A percentile compares a stretch with the other conserved stretches of the same genome.
Conservation (phyloP, 2,113 vertebrate genomes). For the Brachyhypopomus occidentalis region DNA sequence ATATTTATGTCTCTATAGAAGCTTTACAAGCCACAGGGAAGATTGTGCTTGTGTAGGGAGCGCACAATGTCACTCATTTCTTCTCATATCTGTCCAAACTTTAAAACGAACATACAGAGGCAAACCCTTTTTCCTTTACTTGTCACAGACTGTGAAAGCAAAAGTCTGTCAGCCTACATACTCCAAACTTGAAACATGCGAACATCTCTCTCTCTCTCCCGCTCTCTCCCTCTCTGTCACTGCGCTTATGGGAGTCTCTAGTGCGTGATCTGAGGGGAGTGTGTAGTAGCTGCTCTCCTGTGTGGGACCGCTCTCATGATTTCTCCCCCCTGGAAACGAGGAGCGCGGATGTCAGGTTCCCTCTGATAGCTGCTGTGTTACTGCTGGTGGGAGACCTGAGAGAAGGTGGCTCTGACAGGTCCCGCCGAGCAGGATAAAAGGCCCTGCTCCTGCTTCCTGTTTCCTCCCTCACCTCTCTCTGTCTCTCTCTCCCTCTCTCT, state of each 20-base stretch:
- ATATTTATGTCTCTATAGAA: conserved; percentile 14
- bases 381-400: conserved; percentile 54
- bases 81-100: conserved; percentile 50
- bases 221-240: neutral
- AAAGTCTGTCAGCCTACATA: conserved; percentile 52
- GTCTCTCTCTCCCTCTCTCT: conserved; percentile 23
- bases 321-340: conserved; percentile 42
- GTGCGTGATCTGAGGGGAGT: conserved; percentile 41
- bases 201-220: conserved; percentile 38
- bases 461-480: conserved; percentile 32
- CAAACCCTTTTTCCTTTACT: conserved; percentile 16
- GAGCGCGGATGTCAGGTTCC: conserved; percentile 53
- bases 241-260: conserved; percentile 33
- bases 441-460: conserved; percentile 39
- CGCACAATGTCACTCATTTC: conserved; percentile 27
- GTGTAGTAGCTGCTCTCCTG: conserved; percentile 43
- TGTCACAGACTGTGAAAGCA: conserved; percentile 29
- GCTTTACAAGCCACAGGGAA: conserved; percentile 35
- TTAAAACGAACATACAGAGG: conserved; percentile 35
- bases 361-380: conserved; percentile 58
- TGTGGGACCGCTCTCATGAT: conserved; percentile 46
- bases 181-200: conserved; percentile 43
- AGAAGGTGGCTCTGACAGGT: conserved; percentile 60
- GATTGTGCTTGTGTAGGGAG: conserved; percentile 15
- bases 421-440: conserved; percentile 60